Evolutionary conservation across 2,888 invertebrate species (phyloP).

Genomic region (Temnothorax unifasciatus): DNA sequence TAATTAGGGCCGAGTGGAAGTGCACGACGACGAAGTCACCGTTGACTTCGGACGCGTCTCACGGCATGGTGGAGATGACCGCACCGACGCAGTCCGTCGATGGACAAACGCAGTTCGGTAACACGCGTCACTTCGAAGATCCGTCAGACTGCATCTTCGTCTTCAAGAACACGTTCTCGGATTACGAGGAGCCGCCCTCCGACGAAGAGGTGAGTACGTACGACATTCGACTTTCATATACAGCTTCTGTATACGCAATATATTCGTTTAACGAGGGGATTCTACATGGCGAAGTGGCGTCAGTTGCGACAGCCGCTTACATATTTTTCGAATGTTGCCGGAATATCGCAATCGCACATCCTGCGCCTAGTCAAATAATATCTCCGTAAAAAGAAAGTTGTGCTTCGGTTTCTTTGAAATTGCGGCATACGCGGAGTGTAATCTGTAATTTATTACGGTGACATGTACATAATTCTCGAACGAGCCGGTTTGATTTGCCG

Average conservation of each 20-base stretch:
- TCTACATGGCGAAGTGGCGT: not conserved
- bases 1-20: not conserved
- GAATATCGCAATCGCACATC: not conserved
- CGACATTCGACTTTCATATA: not conserved
- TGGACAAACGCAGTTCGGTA: slow-evolving; percentile 84
- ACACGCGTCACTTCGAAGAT: slow-evolving; percentile 79
- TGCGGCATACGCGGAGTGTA: not conserved
- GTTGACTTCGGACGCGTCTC: slow-evolving; percentile 10
- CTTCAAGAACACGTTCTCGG: slow-evolving; percentile 83
- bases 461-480: not conserved
- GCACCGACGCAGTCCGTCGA: slow-evolving; percentile 69
- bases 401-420: not conserved
- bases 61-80: slow-evolving; percentile 80
- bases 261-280: not conserved
- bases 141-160: slow-evolving; percentile 84
- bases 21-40: not conserved
- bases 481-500: not conserved
- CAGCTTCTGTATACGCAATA: not conserved
- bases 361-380: not conserved
- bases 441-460: slow-evolving; percentile 4
- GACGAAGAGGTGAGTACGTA: slow-evolving; percentile 81
- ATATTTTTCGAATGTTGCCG: not conserved
- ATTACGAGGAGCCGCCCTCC: slow-evolving; percentile 84
- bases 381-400: not conserved
- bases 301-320: not conserved